A percentile compares a stretch with the other conserved stretches of the same genome.
phyloP scores from a whole-genome alignment of 2,888 invertebrate genomes.

The Spilosoma lubricipeda region DNA sequence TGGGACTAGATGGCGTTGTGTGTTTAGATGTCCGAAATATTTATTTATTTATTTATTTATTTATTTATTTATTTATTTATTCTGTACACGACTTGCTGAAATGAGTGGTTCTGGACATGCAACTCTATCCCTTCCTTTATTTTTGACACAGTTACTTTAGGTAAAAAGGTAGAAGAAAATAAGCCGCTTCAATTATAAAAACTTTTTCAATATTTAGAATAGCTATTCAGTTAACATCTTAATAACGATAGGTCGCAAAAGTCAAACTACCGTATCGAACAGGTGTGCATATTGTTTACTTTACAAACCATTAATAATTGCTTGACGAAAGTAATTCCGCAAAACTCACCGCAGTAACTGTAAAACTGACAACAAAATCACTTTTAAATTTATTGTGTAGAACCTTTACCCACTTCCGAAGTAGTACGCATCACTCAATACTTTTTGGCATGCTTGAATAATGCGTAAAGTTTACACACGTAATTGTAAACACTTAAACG shows the following conservation, averaged over 20 bases:
- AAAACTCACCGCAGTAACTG: constrained; percentile 8
- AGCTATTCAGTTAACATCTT: neutral
- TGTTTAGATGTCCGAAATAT: too few relatives aligned
- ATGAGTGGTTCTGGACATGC: too few relatives aligned
- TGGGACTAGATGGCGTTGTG: too few relatives aligned
- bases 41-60: too few relatives aligned
- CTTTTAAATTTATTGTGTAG: neutral
- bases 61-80: too few relatives aligned
- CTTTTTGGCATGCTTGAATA: constrained; percentile 7
- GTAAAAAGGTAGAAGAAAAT: neutral
- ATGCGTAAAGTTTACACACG: constrained; percentile 13
- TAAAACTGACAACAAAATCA: constrained; percentile 3
- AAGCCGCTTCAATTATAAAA: neutral
- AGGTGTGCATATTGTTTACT: constrained; percentile 7
- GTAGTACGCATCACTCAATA: neutral
- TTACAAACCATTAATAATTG: neutral
- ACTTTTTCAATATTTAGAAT: neutral
- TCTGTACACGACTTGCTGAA: too few relatives aligned
- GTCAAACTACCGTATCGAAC: neutral
- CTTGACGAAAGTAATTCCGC: constrained; percentile 3
- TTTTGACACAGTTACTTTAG: too few relatives aligned
- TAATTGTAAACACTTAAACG: constrained; percentile 17
- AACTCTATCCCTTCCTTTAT: too few relatives aligned
- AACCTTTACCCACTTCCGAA: constrained; percentile 9
- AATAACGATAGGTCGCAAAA: neutral